Conservation (phyloP, 2,888 invertebrate genomes). For the Seira sanloemensis region DNA sequence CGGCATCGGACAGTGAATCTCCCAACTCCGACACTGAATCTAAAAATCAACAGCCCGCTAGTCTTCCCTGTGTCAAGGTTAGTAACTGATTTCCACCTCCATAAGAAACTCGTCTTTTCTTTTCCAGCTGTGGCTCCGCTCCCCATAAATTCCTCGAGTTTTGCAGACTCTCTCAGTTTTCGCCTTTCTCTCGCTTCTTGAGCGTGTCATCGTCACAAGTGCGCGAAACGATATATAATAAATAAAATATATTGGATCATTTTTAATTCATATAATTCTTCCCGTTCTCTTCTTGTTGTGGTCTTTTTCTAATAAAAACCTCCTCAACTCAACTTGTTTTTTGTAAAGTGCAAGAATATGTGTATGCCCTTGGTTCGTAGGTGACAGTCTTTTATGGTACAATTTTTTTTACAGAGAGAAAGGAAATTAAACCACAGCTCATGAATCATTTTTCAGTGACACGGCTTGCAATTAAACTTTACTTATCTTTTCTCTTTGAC, state of each 20-base stretch:
- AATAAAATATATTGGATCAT: not conserved
- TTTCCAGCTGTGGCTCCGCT: constrained; percentile 24
- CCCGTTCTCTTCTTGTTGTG: not conserved
- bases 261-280: not conserved
- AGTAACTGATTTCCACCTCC: constrained; percentile 17
- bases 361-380: too few relatives aligned
- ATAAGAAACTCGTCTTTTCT: not conserved
- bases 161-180: not conserved
- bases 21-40: constrained; percentile 85
- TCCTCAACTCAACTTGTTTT: too few relatives aligned
- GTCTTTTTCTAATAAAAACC: not conserved
- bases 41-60: constrained; percentile 72
- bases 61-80: constrained; percentile 72
- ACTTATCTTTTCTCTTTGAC: constrained; percentile 29
- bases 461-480: constrained; percentile 47
- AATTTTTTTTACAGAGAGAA: not conserved
- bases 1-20: constrained; percentile 89
- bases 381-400: not conserved
- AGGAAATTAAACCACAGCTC: constrained; percentile 30
- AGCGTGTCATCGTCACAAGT: constrained; percentile 22
- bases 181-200: not conserved
- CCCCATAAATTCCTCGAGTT: constrained; percentile 24
- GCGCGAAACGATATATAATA: constrained; percentile 20
- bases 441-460: constrained; percentile 56
- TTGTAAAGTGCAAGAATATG: too few relatives aligned